Conservation (phyloP, 2,888 invertebrate genomes). For the Drosophila anceps region DNA sequence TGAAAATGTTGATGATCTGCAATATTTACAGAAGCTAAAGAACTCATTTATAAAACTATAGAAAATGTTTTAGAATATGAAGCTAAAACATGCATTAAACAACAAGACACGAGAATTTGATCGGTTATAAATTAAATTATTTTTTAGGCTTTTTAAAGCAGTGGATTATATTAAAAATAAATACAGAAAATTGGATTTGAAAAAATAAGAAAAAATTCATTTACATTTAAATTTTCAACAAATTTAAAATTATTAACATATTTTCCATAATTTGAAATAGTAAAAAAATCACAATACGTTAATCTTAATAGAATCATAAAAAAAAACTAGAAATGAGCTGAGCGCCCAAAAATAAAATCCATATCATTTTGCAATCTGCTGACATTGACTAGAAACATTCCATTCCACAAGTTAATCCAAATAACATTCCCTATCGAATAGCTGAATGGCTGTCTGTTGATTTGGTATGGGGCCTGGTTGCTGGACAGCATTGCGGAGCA, state of each 20-base stretch:
- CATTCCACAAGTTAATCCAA: constrained; percentile 3
- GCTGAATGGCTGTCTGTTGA: constrained; percentile 73
- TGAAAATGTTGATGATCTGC: too few species aligned
- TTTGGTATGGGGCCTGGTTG: constrained; percentile 80
- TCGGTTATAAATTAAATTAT: too few species aligned
- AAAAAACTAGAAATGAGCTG: constrained; percentile 3
- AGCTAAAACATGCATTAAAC: too few species aligned
- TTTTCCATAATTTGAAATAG: neutral
- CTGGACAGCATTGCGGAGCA: constrained; percentile 62
- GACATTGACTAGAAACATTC: constrained; percentile 50
- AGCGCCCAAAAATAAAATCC: constrained; percentile 27
- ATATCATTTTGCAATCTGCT: constrained; percentile 7
- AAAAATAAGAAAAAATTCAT: neutral
- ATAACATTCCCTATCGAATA: constrained; percentile 35
- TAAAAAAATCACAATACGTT: neutral
- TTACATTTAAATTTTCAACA: neutral
- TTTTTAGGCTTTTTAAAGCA: too few species aligned
- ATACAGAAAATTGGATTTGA: neutral
- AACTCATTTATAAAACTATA: too few species aligned
- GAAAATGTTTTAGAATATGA: too few species aligned
- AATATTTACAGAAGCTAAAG: too few species aligned
- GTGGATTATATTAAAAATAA: too few species aligned
- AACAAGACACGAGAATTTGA: too few species aligned
- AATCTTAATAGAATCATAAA: neutral
- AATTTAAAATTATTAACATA: neutral